Percentiles rank a stretch among this genome's conserved stretches.
Conservation (phyloP, 2,113 vertebrate species). For the Chloropsis hardwickii region DNA sequence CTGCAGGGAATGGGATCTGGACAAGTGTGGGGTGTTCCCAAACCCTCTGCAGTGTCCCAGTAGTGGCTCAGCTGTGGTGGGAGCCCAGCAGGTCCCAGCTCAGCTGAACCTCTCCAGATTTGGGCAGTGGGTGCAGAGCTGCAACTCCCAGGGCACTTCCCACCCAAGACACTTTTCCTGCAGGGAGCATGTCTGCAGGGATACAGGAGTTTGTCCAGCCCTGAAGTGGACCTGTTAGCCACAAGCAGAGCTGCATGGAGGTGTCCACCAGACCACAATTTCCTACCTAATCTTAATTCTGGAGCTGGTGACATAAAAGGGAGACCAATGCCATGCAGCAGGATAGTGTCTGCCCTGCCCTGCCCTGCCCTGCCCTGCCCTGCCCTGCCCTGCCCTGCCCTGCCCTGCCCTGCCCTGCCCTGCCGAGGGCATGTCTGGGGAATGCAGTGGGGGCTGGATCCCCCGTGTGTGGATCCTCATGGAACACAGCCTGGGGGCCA, state of each 20-base stretch:
- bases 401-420: neutral
- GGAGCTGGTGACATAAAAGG: neutral
- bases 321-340: neutral
- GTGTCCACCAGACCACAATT: neutral
- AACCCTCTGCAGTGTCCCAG: neutral
- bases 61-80: neutral
- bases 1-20: neutral
- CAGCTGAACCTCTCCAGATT: neutral
- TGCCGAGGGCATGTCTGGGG: neutral
- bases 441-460: neutral
- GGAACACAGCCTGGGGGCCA: fast-evolving
- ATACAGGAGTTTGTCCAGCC: neutral
- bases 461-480: neutral
- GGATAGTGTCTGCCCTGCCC: neutral
- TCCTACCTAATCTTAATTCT: neutral
- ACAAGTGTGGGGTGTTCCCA: neutral
- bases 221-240: neutral
- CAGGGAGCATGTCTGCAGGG: neutral
- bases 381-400: neutral
- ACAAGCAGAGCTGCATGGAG: neutral
- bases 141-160: neutral
- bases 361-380: neutral
- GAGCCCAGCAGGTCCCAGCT: neutral
- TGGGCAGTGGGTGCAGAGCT: neutral
- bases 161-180: neutral